Base-by-base conservation (phyloP, 2,113 vertebrate genomes). In the Mystacornis crossleyi region DNA sequence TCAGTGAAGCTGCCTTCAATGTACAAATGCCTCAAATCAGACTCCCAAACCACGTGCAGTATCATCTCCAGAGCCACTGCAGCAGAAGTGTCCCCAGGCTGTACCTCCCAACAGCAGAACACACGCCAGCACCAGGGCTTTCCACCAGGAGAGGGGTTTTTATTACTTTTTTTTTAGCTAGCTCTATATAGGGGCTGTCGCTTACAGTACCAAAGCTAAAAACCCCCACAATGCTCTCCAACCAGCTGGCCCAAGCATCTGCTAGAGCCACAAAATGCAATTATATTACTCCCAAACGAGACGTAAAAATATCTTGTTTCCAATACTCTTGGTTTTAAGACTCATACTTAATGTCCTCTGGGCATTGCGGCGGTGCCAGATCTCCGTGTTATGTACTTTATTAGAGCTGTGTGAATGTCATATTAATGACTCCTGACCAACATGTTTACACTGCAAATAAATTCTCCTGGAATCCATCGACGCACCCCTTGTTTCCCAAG, bases 191-290 rank as follows among this genome's bases (percentile, higher is more conserved):
- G 95, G 95, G 92, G 95, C 78, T 98, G 97, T 95, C 85, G 93
- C 97, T 97, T 75, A 89, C 85, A 96, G 97, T 81, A 95, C 97
- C 92, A 93, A 97, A 93, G 75, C 97, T 96, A 95, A 81, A 92
- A 91, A 90, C 86, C 89, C 81, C 96, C 95, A 93, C 97, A 98
- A 97, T 93, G 69, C 97, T 98, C 97, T 98, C 97, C 98, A 97
- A 98, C 99, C 99, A 99, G 99, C 99, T 99, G 99, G 98, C 98
- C 98, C 98, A 98, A 97, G 98, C 99, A 99, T 99, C 99, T 99
- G 99, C 97, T 98, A 96, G 97, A 98, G 98, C 98, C 98, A 98
- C 98, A 96, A 92, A 97, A 98, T 90, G 97, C 98, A 98, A 98
- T 97, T 98, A 98, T 97, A 98, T 96, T 98, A 98, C 98, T 99